Base-by-base conservation (phyloP, 1,140 invertebrate genomes). In the Bradysia coprophila region DNA sequence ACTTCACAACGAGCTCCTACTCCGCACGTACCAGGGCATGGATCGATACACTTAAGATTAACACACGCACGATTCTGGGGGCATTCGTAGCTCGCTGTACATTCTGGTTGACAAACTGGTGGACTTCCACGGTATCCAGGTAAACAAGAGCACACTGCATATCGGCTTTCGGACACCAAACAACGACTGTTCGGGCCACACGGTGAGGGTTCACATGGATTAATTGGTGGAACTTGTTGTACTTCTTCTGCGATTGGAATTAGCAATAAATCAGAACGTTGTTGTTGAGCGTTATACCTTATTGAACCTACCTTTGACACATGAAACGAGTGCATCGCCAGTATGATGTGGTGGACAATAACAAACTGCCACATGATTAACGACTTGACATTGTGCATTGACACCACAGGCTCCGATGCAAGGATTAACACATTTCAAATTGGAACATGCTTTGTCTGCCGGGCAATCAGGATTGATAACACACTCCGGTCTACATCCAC, bases 101-200 rank as follows among this genome's bases (percentile, higher is more conserved):
- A 88, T 55, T 86, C 80, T 1, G 83, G 80, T 49, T 76, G 64
- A 50, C 81, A 86, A 46, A 75, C 80, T 13, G 78, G 77, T 21
- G 84, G 75, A 37, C 73, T 69, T 37, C 81, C 81, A 41, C 81
- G 66, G 53, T 74, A 84, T 15, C 72, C 73, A 20, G 71, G 64
- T 42, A 76, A 57, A 54, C 83, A 88, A 19, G 71, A 74, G 52
- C 81, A 86, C n/a, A 77, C 81, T 1, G 82, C 78, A 52, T 72
- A 75, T 20, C 80, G 81, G 54, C 78, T 66, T 44, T 61, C 56
- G 6, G 75, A 81, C 39, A 76, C 67, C 24, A 78, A 62, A 51
- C 85, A 89, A 48, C 82, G 70, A 33, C 77, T 80, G 54, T 79
- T 79, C 3, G 82, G 75, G 39, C 82, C 81, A 55, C 82, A 86